Base-by-base conservation (phyloP, 2,113 vertebrate species). In the Hyaena hyaena region DNA sequence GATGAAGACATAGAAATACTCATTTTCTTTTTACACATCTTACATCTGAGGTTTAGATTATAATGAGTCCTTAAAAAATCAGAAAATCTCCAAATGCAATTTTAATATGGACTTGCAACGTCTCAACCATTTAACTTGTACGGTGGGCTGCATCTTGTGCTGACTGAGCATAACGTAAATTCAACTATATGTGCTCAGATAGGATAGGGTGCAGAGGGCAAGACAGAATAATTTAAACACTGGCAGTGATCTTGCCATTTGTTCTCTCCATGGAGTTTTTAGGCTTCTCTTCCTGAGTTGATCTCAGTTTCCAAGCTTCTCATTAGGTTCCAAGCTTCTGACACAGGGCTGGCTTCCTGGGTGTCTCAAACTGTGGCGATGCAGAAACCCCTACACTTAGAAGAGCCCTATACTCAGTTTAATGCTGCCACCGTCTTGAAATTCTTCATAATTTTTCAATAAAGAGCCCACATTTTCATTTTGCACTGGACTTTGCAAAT, bases 371-470 rank as follows among this genome's bases (percentile, higher is more conserved):
- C 55, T 48, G 15, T 5, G 7, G 23, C 48, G 21, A 35, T 43
- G 16, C 8, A 58, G 24, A 5, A 73, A 43, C 7, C 17, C 24
- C 35, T 8, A 63, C 2, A 4, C 35, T 90, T 84, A 45, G 19
- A 81, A n/a, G 23, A 55, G 17, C 6, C 10, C 8, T 2, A 2
- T 4, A 23, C 31, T 50, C 79, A 21, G 15, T 39, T 92, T 76
- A 63, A 89, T 28, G 17, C n/a, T 97, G 43, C 33, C 15, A 0
- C 19, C 24, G 3, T 77, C 50, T 90, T 93, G 81, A 63, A 74
- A 94, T 95, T 79, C 35, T 63, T 74, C 68, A n/a, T n/a, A 35
- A 28, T n/a, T 96, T 83, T 92, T 76, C 19, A 93, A 82, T 28
- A 66, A 80, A 10, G 21, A 23, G 26, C 3, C 15, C 79, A 11